Evolutionary conservation across 2,113 vertebrate species (phyloP).

Genomic region (Hippocampus zosterae): DNA sequence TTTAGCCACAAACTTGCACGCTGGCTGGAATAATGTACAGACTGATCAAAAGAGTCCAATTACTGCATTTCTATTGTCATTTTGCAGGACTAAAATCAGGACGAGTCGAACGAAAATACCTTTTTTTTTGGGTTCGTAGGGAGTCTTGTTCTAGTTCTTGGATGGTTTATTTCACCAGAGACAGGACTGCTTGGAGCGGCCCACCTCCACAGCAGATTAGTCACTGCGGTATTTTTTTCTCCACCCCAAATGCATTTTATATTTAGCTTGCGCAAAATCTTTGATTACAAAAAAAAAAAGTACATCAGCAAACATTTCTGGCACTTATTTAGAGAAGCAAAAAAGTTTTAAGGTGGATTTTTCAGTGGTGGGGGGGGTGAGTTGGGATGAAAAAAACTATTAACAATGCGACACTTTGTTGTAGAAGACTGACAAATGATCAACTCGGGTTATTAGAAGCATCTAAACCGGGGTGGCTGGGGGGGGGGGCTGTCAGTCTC

Average conservation of each 20-base stretch:
- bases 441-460: constrained; percentile 36
- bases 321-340: constrained; percentile 16
- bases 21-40: constrained; percentile 9
- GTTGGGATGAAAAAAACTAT: not conserved
- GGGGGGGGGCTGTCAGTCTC: constrained; percentile 13
- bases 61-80: constrained; percentile 28
- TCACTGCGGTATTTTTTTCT: constrained; percentile 48
- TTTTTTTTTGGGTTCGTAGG: constrained; percentile 22
- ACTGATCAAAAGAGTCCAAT: constrained; percentile 38
- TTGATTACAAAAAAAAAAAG: constrained; percentile 37
- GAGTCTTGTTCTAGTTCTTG: constrained; percentile 53
- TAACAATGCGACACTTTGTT: not conserved
- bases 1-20: constrained; percentile 25
- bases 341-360: not conserved
- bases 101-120: constrained; percentile 44
- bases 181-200: constrained; percentile 63
- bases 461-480: not conserved
- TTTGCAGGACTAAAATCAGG: constrained; percentile 38
- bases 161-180: constrained; percentile 68
- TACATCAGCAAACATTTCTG: constrained; percentile 37
- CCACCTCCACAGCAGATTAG: constrained; percentile 69
- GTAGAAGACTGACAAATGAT: constrained; percentile 15
- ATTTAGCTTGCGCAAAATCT: constrained; percentile 36
- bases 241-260: constrained; percentile 37
- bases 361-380: not conserved